These are phyloP conservation scores for Drosophila tanythrix DNA, from an alignment of 2,888 invertebrate genomes.

Conservation along the genomic window DNA sequence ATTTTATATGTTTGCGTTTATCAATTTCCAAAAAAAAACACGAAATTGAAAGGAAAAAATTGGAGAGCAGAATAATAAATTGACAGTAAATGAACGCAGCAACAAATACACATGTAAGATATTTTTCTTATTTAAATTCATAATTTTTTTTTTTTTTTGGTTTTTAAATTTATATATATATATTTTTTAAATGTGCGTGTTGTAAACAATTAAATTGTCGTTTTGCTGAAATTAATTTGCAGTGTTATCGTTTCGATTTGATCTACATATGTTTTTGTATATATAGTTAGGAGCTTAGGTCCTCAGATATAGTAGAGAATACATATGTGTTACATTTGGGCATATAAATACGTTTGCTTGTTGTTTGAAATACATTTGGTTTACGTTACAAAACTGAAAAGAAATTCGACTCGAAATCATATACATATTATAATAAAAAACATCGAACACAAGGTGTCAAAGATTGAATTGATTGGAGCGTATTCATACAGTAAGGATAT, in stretches of 20 bases:
- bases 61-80: slow-evolving; percentile 11
- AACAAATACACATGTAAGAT: slow-evolving; percentile 21
- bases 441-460: slow-evolving; percentile 25
- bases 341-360: slow-evolving; percentile 26
- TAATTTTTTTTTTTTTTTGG: neutral
- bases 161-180: neutral
- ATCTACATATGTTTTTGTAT: slow-evolving; percentile 40
- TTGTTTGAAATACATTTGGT: slow-evolving; percentile 38
- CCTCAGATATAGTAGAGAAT: slow-evolving; percentile 35
- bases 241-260: slow-evolving; percentile 44
- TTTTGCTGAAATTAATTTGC: slow-evolving; percentile 38
- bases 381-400: slow-evolving; percentile 26
- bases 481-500: slow-evolving; percentile 19
- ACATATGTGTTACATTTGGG: slow-evolving; percentile 29
- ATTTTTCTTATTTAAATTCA: neutral
- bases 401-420: slow-evolving; percentile 35
- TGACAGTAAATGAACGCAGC: slow-evolving; percentile 15
- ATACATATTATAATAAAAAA: slow-evolving; percentile 22
- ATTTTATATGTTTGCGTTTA: slow-evolving; percentile 62
- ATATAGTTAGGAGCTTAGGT: slow-evolving; percentile 28
- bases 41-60: slow-evolving; percentile 1
- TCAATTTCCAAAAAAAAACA: slow-evolving; percentile 26
- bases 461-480: slow-evolving; percentile 31
- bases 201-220: slow-evolving; percentile 69
- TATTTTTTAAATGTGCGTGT: slow-evolving; percentile 38